Evolutionary conservation across 2,113 vertebrate species (phyloP).

Genomic region (Gulo gulo): DNA sequence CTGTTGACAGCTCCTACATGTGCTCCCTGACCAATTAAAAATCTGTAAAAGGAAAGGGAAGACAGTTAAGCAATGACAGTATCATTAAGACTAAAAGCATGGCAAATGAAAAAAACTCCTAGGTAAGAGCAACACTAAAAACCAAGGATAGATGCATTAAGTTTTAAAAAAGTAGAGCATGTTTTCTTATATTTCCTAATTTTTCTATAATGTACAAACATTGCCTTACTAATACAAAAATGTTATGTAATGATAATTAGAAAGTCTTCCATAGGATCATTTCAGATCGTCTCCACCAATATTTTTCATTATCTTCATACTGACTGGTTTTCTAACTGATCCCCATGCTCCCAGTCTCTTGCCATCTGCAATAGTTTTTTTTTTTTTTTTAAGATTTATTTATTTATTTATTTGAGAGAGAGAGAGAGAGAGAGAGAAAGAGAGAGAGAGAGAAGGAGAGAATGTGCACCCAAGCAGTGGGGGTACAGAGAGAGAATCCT

Average conservation of each 20-base stretch:
- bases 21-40: slow-evolving; percentile 96
- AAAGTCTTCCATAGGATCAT: background rate
- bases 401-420: too few relatives aligned
- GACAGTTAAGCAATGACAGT: slow-evolving; percentile 5
- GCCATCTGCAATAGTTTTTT: background rate
- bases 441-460: too few relatives aligned
- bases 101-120: background rate
- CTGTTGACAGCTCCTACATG: slow-evolving; percentile 98
- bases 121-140: background rate
- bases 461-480: background rate
- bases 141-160: background rate
- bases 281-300: background rate
- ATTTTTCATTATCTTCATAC: background rate
- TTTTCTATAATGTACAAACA: background rate
- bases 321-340: background rate
- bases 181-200: background rate
- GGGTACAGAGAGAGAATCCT: background rate
- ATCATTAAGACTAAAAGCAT: background rate
- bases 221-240: slow-evolving; percentile 9
- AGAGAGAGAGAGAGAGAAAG: too few relatives aligned
- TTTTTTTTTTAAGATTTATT: background rate
- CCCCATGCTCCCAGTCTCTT: background rate
- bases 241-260: background rate
- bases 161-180: background rate
- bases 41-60: slow-evolving; percentile 83